phyloP scores from a whole-genome alignment of 37 sponge, comb jelly and placozoan genomes.

The Lycopodina hypogea region DNA sequence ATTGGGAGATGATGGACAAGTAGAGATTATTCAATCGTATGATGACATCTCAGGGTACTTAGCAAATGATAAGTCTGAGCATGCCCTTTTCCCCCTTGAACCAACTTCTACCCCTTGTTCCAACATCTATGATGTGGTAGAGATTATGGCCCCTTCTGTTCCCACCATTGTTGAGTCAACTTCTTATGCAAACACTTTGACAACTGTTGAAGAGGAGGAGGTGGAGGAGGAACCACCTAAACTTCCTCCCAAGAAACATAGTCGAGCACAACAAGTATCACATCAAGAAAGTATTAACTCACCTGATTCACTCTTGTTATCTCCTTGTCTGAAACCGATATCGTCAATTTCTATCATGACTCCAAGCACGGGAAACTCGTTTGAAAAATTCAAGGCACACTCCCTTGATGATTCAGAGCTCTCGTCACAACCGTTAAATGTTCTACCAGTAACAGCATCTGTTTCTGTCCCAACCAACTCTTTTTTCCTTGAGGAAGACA shows the following conservation, averaged over 20 bases:
- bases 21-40: background rate
- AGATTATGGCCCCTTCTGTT: no score
- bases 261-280: no score
- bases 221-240: background rate
- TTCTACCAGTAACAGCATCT: no score
- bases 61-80: background rate
- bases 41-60: background rate
- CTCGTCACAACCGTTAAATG: no score
- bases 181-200: background rate
- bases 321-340: no score
- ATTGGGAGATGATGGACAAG: background rate
- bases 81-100: slow-evolving; percentile 2
- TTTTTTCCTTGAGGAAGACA: background rate
- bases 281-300: no score
- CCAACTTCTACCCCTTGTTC: slow-evolving; percentile 23
- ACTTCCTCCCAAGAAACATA: background rate
- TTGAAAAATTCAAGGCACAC: no score
- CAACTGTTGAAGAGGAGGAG: background rate
- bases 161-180: background rate
- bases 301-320: no score
- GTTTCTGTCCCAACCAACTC: no score
- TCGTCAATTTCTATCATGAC: no score
- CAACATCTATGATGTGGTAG: background rate
- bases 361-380: no score
- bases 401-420: no score